Base-by-base conservation (phyloP, 1,140 invertebrate genomes). In the Doryteuthis pealeii region DNA sequence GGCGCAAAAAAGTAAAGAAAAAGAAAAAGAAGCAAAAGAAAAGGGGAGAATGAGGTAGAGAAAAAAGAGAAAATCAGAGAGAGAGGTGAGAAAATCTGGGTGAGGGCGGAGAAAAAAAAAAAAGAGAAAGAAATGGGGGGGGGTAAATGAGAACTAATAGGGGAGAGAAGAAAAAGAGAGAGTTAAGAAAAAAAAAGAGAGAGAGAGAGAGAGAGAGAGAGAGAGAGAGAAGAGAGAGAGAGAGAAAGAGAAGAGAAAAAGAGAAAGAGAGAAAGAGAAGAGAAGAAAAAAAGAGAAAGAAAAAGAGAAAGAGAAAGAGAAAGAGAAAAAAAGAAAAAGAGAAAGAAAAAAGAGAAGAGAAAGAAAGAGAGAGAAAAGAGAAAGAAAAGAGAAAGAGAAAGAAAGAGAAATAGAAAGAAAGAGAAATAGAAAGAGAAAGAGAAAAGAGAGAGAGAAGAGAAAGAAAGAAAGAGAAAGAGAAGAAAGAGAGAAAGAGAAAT, bases 341-440 rank as follows among this genome's bases (percentile, higher is more conserved):
- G 67, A 4, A 31, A 30, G 5, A 2, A 26, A 22, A 31, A 69
- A 26, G 28, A 31, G 6, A 26, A 8, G 26, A 69, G 22, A 4
- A 31, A 69, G 26, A 74, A 33, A 14, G 31, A 62, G 69, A 74
- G 80, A 91, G 88, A 82, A 91, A 91, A 74, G 91, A 91, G 8
- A n/a, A 69, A 82, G 91, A 88, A 76, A 91, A 91, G 15, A 62
- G 58, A 15, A 30, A 62, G 15, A 5, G 15, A 62, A 30, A 62
- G 58, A 15, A 15, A 15, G 58, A 62, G 15, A 62, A 15, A 15
- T 4, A 62, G 15, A 5, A 30, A 62, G 15, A 62, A 15, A 15
- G 58, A 15, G 58, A 62, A 30, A 62, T 3, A 15, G 5, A n/a
- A 62, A 5, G 15, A 62, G 15, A 62, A 15, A 10, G 35, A 10